A percentile compares a stretch with the other conserved stretches of the same genome.
Evolutionary conservation across 2,113 vertebrate species (phyloP).

Genomic region (Rhynchopsitta pachyrhyncha): DNA sequence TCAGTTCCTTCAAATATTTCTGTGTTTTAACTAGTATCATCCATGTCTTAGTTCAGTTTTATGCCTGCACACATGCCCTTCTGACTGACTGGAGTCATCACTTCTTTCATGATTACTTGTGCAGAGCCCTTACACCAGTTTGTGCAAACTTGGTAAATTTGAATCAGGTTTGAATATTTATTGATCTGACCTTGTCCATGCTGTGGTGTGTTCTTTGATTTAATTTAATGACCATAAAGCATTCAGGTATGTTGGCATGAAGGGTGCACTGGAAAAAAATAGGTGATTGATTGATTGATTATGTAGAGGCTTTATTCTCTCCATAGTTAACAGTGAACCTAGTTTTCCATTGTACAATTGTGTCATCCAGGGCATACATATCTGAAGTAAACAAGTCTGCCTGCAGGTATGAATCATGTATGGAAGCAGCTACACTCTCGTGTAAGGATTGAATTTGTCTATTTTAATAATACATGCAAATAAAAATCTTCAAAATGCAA

Average conservation of each 20-base stretch:
- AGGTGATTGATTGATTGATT: slow-evolving; percentile 38
- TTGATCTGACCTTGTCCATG: slow-evolving; percentile 57
- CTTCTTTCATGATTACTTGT: slow-evolving; percentile 47
- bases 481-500: neutral
- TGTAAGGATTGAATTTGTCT: neutral
- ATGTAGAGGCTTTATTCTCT: neutral
- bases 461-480: slow-evolving; percentile 34
- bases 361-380: neutral
- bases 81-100: neutral
- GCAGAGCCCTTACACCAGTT: slow-evolving; percentile 9
- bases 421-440: neutral
- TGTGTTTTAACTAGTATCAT: neutral
- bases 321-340: neutral
- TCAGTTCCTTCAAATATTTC: neutral
- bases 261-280: neutral
- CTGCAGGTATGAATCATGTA: neutral
- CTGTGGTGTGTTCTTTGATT: slow-evolving; percentile 42
- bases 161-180: slow-evolving; percentile 59
- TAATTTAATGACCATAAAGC: slow-evolving; percentile 60
- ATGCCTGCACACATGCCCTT: neutral
- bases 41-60: neutral
- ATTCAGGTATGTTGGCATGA: slow-evolving; percentile 53
- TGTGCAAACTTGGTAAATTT: slow-evolving; percentile 19
- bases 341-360: neutral
- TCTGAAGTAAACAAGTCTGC: neutral